These are phyloP conservation scores for Drosophila lacteicornis DNA, from an alignment of 1,140 invertebrate species.

Conservation along the genomic window DNA sequence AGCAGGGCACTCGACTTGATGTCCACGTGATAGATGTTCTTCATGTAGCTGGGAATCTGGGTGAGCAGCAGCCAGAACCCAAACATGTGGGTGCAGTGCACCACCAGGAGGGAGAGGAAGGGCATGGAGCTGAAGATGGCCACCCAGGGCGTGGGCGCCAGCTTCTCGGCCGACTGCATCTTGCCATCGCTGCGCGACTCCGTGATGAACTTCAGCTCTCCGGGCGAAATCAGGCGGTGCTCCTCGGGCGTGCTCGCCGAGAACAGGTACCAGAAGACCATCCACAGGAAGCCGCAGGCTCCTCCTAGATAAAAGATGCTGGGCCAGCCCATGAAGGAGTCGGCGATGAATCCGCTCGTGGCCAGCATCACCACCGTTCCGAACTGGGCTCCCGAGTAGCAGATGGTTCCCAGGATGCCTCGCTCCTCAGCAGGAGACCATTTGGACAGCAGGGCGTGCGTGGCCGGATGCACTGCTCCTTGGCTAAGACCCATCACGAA, in stretches of 20 bases:
- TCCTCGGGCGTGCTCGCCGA: slow-evolving; percentile 89
- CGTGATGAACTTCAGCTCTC: slow-evolving; percentile 89
- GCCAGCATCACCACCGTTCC: slow-evolving; percentile 91
- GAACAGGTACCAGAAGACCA: slow-evolving; percentile 87
- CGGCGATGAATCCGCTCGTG: slow-evolving; percentile 87
- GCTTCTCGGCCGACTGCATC: slow-evolving; percentile 52
- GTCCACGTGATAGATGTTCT: slow-evolving; percentile 91
- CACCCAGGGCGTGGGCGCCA: slow-evolving; percentile 88
- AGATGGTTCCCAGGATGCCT: slow-evolving; percentile 86
- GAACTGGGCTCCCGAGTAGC: slow-evolving; percentile 89
- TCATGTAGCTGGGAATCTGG: slow-evolving; percentile 96
- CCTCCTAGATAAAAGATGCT: slow-evolving; percentile 93
- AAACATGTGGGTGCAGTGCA: slow-evolving; percentile 96
- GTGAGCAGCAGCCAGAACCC: slow-evolving; percentile 97
- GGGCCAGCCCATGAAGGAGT: slow-evolving; percentile 90
- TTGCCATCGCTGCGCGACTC: slow-evolving; percentile 72
- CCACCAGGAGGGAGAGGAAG: slow-evolving; percentile 93
- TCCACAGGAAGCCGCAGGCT: slow-evolving; percentile 87
- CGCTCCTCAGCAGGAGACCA: slow-evolving; percentile 89
- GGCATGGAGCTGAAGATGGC: slow-evolving; percentile 91
- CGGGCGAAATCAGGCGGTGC: slow-evolving; percentile 86
- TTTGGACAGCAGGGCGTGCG: slow-evolving; percentile 92
- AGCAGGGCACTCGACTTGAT: slow-evolving; percentile 90
- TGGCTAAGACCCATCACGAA: slow-evolving; percentile 91
- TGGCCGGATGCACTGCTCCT: slow-evolving; percentile 92